Percentiles rank a stretch among this genome's conserved stretches.
Evolutionary conservation across 2,797 vertebrate genomes (phyloP).

Genomic region (Agapornis canus): DNA sequence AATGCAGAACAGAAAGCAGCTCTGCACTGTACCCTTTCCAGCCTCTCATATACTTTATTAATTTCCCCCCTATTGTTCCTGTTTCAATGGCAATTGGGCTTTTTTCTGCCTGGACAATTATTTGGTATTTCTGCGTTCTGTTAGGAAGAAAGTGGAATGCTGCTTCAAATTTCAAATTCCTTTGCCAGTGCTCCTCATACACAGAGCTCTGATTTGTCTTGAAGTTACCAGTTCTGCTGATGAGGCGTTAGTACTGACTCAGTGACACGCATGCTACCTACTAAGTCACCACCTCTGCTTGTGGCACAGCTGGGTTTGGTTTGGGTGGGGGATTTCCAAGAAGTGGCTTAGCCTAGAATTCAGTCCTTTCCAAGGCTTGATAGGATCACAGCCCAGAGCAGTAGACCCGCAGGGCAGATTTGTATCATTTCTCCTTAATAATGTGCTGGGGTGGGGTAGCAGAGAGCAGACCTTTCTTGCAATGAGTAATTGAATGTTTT

Average conservation of each 20-base stretch:
- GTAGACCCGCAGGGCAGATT: neutral
- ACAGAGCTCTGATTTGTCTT: neutral
- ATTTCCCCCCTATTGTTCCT: neutral
- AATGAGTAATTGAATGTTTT: neutral
- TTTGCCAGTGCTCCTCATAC: neutral
- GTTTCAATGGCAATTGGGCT: neutral
- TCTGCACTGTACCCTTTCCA: neutral
- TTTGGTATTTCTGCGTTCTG: neutral
- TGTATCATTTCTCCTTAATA: constrained; percentile 10
- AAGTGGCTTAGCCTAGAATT: neutral
- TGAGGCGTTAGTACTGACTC: neutral
- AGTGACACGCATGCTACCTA: neutral
- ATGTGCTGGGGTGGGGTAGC: neutral
- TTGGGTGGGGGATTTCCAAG: neutral
- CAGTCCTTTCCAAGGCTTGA: neutral
- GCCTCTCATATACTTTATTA: neutral
- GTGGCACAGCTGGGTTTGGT: neutral
- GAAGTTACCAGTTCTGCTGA: neutral
- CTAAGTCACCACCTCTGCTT: neutral
- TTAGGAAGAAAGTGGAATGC: neutral
- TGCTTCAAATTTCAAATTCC: neutral
- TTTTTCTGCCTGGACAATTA: neutral
- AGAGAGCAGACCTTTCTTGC: constrained; percentile 13
- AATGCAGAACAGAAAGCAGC: neutral
- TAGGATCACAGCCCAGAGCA: neutral